These are phyloP conservation scores for Saccopteryx leptura DNA, from an alignment of 2,113 vertebrate species.

Conservation along the genomic window DNA sequence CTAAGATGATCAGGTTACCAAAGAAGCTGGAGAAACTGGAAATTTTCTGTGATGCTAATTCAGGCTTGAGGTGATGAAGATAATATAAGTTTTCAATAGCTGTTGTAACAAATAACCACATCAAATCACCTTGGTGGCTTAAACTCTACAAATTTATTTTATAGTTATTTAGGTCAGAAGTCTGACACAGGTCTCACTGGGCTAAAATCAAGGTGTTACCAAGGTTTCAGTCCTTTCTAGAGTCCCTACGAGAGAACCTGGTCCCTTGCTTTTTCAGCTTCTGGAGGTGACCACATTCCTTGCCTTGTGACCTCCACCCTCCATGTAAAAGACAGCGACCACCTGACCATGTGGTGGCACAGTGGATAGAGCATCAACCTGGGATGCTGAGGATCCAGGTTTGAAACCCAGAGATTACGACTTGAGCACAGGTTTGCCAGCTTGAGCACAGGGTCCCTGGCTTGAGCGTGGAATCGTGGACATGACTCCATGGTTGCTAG, in stretches of 20 bases:
- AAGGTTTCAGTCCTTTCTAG: neutral
- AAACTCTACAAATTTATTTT: neutral
- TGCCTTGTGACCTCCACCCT: neutral
- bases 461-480: too few relatives aligned
- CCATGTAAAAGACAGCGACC: neutral
- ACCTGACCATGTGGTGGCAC: too few relatives aligned
- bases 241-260: neutral
- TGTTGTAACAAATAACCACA: constrained; percentile 3
- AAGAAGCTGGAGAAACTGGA: neutral
- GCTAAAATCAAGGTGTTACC: neutral
- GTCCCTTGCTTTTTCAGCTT: neutral
- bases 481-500: too few relatives aligned
- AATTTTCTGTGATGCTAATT: neutral
- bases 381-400: too few relatives aligned
- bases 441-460: too few relatives aligned
- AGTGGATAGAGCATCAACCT: too few relatives aligned
- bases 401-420: too few relatives aligned
- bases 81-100: neutral
- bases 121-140: neutral
- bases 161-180: neutral
- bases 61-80: neutral
- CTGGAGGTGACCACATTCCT: neutral
- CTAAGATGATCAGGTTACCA: neutral
- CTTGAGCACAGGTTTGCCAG: too few relatives aligned
- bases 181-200: neutral